Evolutionary conservation across 2,888 invertebrate species (phyloP), one percentile per base, ranked within the genome.

Genomic region (Drosophila sordidapex): DNA sequence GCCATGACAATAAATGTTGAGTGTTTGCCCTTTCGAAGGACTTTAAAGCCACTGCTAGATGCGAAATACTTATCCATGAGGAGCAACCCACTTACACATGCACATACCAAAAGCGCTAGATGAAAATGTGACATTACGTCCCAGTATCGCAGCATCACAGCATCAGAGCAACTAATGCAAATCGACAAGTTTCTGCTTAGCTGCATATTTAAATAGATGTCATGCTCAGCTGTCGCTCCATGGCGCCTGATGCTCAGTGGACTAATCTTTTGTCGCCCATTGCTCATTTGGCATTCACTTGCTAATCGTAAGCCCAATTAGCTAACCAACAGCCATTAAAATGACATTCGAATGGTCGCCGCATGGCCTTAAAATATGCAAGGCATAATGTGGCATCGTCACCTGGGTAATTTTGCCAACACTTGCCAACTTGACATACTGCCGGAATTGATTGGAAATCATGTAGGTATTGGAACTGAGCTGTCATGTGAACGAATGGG

Each of bases 221-320:
- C 36, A 29, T 31, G 40, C 64, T 21, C 79, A 74, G 79, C 57
- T 69, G 79, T 49, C 31, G 62, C 58, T 65, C 49, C n/a, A 31
- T 52, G 38, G 29, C 29, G 51, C 15, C 59, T 33, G 51, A 53
- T 57, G 62, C 43, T 52, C 49, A 7, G 15, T 46, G 64, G 57
- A 43, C 67, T 56, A 56, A 61, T 66, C 58, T 56, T 63, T 64
- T 49, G 49, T 54, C 53, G 46, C 58, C 48, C 68, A 60, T 27
- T 59, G 69, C 68, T 56, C 49, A 83, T 70, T 83, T 71, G 69
- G 57, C 66, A 72, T 74, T 73, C 61, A 65, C 59, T 61, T 65
- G 67, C 87, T 81, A 83, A 86, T 84, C 84, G 82, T 74, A 61
- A 46, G 85, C 70, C 73, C 82, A 87, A 85, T 85, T 89, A 85